phyloP scores from a whole-genome alignment of 2,888 invertebrate genomes.

The Hirtodrosophila confusa region DNA sequence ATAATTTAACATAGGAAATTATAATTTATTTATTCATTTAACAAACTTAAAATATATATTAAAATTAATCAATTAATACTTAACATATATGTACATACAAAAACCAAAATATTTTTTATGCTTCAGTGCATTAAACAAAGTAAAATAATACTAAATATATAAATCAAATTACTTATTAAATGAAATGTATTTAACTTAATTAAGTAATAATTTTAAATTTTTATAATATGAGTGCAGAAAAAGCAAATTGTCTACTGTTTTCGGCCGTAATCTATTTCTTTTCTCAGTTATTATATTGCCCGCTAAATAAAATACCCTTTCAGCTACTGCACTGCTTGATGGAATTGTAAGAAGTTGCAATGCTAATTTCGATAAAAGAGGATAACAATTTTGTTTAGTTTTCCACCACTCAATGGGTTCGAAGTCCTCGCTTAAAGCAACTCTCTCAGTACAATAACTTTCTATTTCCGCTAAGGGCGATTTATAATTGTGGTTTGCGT shows the following conservation, averaged over 20 bases:
- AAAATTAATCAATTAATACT: too few relatives aligned
- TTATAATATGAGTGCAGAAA: conserved; percentile 17
- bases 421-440: conserved; percentile 10
- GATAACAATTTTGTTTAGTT: conserved; percentile 13
- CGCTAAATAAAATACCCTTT: conserved; percentile 32
- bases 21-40: too few relatives aligned
- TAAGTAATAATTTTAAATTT: too few relatives aligned
- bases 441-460: conserved; percentile 9
- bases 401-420: conserved; percentile 15
- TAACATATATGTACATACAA: too few relatives aligned
- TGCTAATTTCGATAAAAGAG: conserved; percentile 12
- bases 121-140: too few relatives aligned
- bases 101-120: too few relatives aligned
- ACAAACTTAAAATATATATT: too few relatives aligned
- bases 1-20: too few relatives aligned
- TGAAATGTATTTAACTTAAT: too few relatives aligned
- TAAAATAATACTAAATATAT: too few relatives aligned
- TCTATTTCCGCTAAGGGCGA: conserved; percentile 3
- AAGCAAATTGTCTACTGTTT: conserved; percentile 23
- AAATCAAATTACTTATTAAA: too few relatives aligned
- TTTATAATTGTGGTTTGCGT: not conserved
- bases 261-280: conserved; percentile 25
- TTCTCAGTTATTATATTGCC: conserved; percentile 31
- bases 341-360: conserved; percentile 28
- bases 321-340: conserved; percentile 39